A percentile compares a stretch with the other conserved stretches of the same genome.
Evolutionary conservation across 2,797 vertebrate genomes (phyloP).

Genomic region (Enteromius viviparus): DNA sequence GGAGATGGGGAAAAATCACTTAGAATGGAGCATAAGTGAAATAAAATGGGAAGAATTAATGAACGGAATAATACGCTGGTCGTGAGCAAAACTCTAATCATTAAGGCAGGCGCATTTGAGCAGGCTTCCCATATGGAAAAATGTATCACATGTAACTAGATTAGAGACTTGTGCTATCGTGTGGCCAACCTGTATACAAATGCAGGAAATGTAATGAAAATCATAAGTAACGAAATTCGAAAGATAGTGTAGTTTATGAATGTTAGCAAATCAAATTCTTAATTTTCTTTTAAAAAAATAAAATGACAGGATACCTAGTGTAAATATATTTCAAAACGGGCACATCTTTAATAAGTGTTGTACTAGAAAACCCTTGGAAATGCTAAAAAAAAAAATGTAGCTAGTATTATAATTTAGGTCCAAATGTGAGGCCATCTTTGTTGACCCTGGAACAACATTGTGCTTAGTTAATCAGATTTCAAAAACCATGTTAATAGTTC

Average conservation of each 20-base stretch:
- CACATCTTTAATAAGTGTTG: neutral
- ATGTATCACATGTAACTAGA: neutral
- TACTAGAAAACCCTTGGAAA: neutral
- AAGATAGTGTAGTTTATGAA: neutral
- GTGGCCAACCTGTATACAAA: neutral
- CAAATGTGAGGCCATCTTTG: neutral
- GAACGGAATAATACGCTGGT: neutral
- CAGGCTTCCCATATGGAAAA: neutral
- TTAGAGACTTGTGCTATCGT: neutral
- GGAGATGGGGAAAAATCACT: neutral
- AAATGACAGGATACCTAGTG: neutral
- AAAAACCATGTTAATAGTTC: too few relatives aligned
- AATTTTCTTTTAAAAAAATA: neutral
- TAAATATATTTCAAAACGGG: neutral
- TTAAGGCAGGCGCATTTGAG: neutral
- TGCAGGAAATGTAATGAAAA: neutral
- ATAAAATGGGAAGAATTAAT: neutral
- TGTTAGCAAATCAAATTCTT: neutral
- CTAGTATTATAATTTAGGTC: neutral
- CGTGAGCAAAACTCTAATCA: neutral
- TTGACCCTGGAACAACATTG: too few relatives aligned
- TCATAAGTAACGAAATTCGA: neutral
- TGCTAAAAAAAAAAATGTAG: neutral
- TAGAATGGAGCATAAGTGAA: slow-evolving; percentile 13
- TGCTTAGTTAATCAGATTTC: too few relatives aligned